Evolutionary conservation across 2,888 invertebrate species (phyloP).

Genomic region (Calephelis perditalis): DNA sequence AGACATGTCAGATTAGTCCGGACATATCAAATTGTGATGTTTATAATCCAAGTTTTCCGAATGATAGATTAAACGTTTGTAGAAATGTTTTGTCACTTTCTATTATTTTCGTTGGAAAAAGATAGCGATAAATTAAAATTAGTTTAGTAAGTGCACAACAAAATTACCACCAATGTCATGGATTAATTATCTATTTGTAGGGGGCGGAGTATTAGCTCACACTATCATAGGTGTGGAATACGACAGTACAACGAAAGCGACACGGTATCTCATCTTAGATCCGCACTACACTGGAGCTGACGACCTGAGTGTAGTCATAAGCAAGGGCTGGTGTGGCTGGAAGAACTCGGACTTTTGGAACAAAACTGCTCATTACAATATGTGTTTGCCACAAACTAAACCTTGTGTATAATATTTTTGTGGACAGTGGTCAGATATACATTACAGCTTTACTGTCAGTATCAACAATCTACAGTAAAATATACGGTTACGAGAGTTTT

Average conservation of each 20-base stretch:
- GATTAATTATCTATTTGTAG: constrained; percentile 55
- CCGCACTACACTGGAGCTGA: constrained; percentile 97
- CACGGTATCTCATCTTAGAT: constrained; percentile 96
- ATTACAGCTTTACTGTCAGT: background rate
- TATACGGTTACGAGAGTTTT: too few species aligned
- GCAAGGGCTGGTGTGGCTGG: constrained; percentile 99
- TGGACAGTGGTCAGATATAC: background rate
- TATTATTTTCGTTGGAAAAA: too few species aligned
- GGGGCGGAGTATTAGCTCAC: constrained; percentile 98
- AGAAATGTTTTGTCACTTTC: too few species aligned
- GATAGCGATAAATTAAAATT: too few species aligned
- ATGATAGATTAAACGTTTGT: too few species aligned
- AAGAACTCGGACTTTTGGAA: constrained; percentile 97
- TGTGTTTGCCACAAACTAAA: constrained; percentile 90
- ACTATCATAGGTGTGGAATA: constrained; percentile 97
- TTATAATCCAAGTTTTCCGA: too few species aligned
- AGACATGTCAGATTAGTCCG: too few species aligned
- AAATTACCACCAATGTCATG: too few species aligned
- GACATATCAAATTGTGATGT: too few species aligned
- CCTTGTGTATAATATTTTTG: constrained; percentile 43
- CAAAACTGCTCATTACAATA: constrained; percentile 95
- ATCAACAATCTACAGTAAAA: background rate
- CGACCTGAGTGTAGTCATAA: constrained; percentile 83
- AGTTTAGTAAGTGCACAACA: too few species aligned
- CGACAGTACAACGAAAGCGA: constrained; percentile 86